Evolutionary conservation across 2,888 invertebrate genomes (phyloP), one percentile per base, ranked within the genome.

Genomic region (Drosophila parthenogenetica): DNA sequence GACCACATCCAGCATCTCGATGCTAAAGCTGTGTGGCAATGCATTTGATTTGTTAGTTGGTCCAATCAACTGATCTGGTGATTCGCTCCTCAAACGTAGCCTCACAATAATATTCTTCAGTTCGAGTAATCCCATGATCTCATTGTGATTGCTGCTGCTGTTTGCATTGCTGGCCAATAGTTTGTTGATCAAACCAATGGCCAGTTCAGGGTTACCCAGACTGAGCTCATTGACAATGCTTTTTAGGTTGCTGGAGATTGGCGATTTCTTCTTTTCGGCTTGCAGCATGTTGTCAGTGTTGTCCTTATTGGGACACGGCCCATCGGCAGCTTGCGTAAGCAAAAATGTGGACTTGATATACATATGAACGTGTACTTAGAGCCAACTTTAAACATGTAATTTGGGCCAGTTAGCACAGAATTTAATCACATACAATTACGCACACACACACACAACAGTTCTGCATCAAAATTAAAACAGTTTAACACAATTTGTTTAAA

Each of bases 1-100:
- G 13, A 94, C 94, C 5, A 96, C 94, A 57, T 95, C 95, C 17
- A 95, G 81, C 90, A 98, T 97, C 13, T 97, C 97, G 45, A 93
- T 90, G 0, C 95, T 95, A 90, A 95, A 97, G 96, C 96, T 14
- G 90, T 91, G 35, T 4, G 79, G 79, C 45, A 78, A 39, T 0
- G 73, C 74, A 39, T 65, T 50, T 11, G 82, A 81, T 22, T 85
- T 76, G 0, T 5, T 25, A 0, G 82, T 82, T 2, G 82, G 82
- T 1, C 82, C 82, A 14, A 81, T 45, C 5, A 58, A 32, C 35
- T 60, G 42, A 5, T 61, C 51, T 17, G 73, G 50, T 2, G 48
- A 58, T 2, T 77, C 74, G 22, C 45, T 37, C n/a, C 61, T 71
- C 2, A 89, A 40, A 0, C 76, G 69, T 35, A 89, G 16, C 4